Conservation (phyloP, 2,888 invertebrate genomes). For the Synanthedon formicaeformis region DNA sequence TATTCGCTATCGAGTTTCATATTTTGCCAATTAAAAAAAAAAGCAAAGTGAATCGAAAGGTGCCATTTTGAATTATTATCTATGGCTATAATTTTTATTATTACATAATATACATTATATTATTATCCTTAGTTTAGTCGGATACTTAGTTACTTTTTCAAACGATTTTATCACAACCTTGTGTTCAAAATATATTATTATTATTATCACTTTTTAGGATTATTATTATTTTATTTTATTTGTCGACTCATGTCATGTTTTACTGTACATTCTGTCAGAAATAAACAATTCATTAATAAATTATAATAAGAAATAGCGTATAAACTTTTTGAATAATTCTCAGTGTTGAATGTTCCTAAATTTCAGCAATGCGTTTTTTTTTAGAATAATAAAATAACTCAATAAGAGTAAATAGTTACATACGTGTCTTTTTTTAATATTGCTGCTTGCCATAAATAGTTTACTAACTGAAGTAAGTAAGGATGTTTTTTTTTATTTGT, state of each 20-base stretch:
- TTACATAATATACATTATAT: constrained; percentile 16
- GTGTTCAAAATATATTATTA: constrained; percentile 48
- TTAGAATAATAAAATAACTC: constrained; percentile 14
- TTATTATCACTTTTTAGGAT: constrained; percentile 29
- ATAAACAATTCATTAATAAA: constrained; percentile 41
- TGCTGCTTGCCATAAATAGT: constrained; percentile 60
- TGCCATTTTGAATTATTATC: constrained; percentile 53
- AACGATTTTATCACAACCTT: constrained; percentile 39
- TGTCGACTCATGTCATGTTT: constrained; percentile 19
- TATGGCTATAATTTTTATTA: constrained; percentile 42
- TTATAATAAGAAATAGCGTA: constrained; percentile 52
- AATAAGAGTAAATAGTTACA: no score
- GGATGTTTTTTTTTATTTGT: no score
- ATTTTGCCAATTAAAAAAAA: constrained; percentile 18
- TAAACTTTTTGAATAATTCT: constrained; percentile 60
- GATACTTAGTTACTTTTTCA: constrained; percentile 39
- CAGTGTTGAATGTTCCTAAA: constrained; percentile 70
- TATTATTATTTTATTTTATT: constrained; percentile 12
- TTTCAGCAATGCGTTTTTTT: constrained; percentile 59
- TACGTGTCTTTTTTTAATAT: constrained; percentile 19
- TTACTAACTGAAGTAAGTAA: neutral
- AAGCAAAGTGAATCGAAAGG: constrained; percentile 58
- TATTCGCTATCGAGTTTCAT: constrained; percentile 2
- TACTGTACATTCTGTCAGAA: constrained; percentile 45
- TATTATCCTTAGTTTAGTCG: constrained; percentile 46